Evolutionary conservation across 2,797 vertebrate genomes (phyloP).

Genomic region (Taenioides sp.): DNA sequence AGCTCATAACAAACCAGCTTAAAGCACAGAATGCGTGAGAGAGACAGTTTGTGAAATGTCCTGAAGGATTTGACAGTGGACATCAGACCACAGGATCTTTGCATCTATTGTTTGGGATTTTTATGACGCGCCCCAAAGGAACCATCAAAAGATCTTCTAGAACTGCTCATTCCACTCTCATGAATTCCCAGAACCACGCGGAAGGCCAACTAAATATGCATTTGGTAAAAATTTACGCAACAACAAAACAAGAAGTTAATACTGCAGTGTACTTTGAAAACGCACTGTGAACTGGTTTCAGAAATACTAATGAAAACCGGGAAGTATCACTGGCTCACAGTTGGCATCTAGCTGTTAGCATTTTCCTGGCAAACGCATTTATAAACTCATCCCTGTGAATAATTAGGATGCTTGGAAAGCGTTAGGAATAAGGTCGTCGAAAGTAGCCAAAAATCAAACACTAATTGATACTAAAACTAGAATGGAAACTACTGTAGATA

Average conservation of each 20-base stretch:
- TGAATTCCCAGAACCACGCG: neutral
- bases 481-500: no score
- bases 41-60: neutral
- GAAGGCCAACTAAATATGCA: neutral
- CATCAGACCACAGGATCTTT: conserved; percentile 1
- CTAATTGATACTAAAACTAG: no score
- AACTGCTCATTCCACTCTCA: neutral
- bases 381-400: no score
- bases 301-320: neutral
- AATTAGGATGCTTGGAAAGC: no score
- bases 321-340: no score
- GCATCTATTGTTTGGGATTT: conserved; percentile 4
- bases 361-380: no score
- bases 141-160: neutral
- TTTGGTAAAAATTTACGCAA: neutral
- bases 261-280: neutral
- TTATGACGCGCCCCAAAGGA: neutral
- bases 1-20: neutral
- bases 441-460: no score
- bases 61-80: neutral
- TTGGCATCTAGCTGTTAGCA: no score
- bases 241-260: neutral
- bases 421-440: no score
- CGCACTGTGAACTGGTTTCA: neutral
- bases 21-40: neutral